Conservation (phyloP, 2,888 invertebrate species). For the Sminthurides aquaticus region DNA sequence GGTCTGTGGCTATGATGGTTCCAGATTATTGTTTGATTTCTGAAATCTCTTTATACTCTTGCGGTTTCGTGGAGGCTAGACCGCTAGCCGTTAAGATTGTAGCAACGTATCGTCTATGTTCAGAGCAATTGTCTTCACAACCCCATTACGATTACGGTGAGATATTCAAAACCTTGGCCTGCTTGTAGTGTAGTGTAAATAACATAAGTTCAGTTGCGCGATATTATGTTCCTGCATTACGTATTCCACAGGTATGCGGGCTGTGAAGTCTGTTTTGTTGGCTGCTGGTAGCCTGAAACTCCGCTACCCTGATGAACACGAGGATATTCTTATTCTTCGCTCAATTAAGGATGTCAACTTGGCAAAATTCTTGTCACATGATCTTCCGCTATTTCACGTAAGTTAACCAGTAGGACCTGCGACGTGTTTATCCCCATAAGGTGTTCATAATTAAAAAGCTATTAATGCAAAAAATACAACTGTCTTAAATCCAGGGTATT, state of each 20-base stretch:
- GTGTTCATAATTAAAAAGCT: neutral
- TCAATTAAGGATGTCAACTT: conserved; percentile 92
- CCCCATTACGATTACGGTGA: conserved; percentile 84
- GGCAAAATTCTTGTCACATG: conserved; percentile 85
- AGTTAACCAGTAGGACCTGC: neutral
- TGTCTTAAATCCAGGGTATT: conserved; percentile 61
- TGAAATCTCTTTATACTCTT: conserved; percentile 89
- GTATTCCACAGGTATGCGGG: conserved; percentile 63
- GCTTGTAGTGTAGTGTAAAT: neutral
- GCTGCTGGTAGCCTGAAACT: conserved; percentile 85
- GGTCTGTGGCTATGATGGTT: conserved; percentile 95
- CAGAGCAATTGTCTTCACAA: conserved; percentile 87
- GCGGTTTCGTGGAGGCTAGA: conserved; percentile 79
- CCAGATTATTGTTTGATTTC: conserved; percentile 95
- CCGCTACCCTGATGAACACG: conserved; percentile 67
- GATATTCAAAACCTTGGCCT: neutral
- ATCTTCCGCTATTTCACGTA: conserved; percentile 64
- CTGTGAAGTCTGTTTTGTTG: conserved; percentile 80
- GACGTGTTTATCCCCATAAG: neutral
- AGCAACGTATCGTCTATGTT: conserved; percentile 86
- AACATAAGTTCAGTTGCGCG: too few species aligned
- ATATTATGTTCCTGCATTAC: neutral
- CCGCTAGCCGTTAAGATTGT: conserved; percentile 83
- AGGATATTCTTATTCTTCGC: conserved; percentile 71
- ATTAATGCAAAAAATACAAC: neutral